Evolutionary conservation across 2,888 invertebrate species (phyloP), one percentile per base, ranked within the genome.

Genomic region (Ormyrus labotus): DNA sequence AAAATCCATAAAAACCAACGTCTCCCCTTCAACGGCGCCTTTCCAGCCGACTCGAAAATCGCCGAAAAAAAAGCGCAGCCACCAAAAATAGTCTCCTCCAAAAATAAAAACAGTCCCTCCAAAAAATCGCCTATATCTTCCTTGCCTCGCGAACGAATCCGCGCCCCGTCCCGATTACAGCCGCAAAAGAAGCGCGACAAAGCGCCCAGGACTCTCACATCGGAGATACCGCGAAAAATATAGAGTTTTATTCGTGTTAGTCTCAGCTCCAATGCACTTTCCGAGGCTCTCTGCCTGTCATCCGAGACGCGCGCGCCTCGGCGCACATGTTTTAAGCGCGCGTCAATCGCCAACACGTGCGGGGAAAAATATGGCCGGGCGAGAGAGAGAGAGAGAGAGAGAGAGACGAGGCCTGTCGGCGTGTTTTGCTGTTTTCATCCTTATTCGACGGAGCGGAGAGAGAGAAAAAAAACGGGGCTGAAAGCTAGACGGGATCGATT

Each of bases 331-430:
- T 51, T 63, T 2, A 53, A 58, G 6, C 34, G 78, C 13, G 61
- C 13, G 72, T 74, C 74, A 74, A 74, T 74, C 64, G 74, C 65
- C 50, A 70, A 57, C 74, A 74, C 47, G 19, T 72, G 72, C 13
- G 61, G 45, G 7, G n/a, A 34, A 63, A 70, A 45, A 61, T 71
- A 6, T n/a, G 50, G 13, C 65, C 7, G 75, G 47, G 47, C 47
- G 47, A 13, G 53, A 19, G 34, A 47, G 72, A 51, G n/a, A 45
- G 34, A 34, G 34, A 34, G 34, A 19, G 19, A 19, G 19, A 19
- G 19, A 19, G 19, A 19, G 19, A 19, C 34, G 4, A 34, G 34
- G 34, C 34, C 34, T 34, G 34, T 34, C 34, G 34, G 34, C 34
- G 34, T 34, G 34, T 34, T 34, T 34, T 34, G 34, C 34, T 34